Conservation (phyloP, 1,140 invertebrate genomes). For the Pogonus chalceus region DNA sequence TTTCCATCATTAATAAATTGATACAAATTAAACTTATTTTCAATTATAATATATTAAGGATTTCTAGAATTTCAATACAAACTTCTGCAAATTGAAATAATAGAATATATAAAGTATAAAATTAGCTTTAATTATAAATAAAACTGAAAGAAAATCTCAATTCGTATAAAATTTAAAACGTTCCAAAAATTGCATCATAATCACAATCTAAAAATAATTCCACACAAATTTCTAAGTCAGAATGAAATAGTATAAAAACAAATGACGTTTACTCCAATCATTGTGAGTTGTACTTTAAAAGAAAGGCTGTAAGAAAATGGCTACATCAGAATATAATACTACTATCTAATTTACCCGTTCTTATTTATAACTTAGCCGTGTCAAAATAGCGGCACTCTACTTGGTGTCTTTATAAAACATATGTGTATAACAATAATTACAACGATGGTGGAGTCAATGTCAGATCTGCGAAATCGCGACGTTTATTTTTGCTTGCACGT, state of each 20-base stretch:
- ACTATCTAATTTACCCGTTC: too few relatives aligned
- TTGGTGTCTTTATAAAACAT: background rate
- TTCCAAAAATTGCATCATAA: background rate
- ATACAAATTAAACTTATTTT: too few relatives aligned
- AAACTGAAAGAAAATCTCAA: too few relatives aligned
- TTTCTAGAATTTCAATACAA: too few relatives aligned
- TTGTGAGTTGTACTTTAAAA: background rate
- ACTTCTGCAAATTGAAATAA: too few relatives aligned
- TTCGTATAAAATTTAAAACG: too few relatives aligned
- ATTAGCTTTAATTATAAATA: too few relatives aligned
- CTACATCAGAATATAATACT: too few relatives aligned
- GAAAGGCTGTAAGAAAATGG: background rate
- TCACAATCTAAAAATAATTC: background rate
- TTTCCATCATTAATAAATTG: too few relatives aligned
- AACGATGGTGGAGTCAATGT: background rate
- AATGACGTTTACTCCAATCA: background rate
- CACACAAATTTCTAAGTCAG: background rate
- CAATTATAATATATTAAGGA: too few relatives aligned
- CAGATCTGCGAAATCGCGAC: background rate
- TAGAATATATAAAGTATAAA: too few relatives aligned
- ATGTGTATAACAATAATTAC: background rate
- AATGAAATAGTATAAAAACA: slow-evolving; percentile 1
- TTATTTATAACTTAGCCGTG: too few relatives aligned
- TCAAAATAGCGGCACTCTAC: background rate
- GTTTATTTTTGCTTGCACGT: background rate